phyloP scores from a whole-genome alignment of 2,113 vertebrate genomes.

The Crotalus horridus region DNA sequence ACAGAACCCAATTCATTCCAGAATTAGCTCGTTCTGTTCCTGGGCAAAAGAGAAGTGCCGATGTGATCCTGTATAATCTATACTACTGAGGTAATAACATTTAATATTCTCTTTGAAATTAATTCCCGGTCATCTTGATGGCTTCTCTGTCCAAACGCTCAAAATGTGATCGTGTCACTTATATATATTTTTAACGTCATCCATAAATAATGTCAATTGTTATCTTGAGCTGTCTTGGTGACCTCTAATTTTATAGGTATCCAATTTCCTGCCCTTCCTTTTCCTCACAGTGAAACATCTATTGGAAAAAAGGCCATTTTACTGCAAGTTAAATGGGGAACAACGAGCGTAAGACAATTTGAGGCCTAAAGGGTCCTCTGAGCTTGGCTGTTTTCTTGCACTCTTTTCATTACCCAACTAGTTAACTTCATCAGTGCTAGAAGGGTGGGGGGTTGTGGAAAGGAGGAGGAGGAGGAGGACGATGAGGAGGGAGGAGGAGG shows the following conservation, averaged over 20 bases:
- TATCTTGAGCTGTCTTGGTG: conserved; percentile 26
- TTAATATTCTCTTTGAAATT: conserved; percentile 55
- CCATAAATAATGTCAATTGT: conserved; percentile 52
- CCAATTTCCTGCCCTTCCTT: background rate
- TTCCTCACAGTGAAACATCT: background rate
- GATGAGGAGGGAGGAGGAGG: no score
- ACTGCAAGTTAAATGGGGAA: background rate
- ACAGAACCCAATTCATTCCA: conserved; percentile 46
- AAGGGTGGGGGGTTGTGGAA: no score
- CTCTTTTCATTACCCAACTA: background rate
- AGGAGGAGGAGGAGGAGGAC: no score
- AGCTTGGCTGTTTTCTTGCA: background rate
- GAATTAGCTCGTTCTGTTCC: conserved; percentile 46
- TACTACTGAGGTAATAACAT: conserved; percentile 44
- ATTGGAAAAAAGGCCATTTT: background rate
- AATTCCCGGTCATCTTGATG: conserved; percentile 47
- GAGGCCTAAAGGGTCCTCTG: background rate
- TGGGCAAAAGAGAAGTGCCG: conserved; percentile 36
- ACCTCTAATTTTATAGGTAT: conserved; percentile 29
- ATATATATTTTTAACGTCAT: conserved; percentile 46
- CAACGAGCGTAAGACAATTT: background rate
- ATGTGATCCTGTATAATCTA: no score
- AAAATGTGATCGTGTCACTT: conserved; percentile 38
- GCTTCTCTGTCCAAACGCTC: conserved; percentile 17
- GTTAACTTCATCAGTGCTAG: no score